phyloP scores from a whole-genome alignment of 2,113 vertebrate species.

The Antigone vipio region DNA sequence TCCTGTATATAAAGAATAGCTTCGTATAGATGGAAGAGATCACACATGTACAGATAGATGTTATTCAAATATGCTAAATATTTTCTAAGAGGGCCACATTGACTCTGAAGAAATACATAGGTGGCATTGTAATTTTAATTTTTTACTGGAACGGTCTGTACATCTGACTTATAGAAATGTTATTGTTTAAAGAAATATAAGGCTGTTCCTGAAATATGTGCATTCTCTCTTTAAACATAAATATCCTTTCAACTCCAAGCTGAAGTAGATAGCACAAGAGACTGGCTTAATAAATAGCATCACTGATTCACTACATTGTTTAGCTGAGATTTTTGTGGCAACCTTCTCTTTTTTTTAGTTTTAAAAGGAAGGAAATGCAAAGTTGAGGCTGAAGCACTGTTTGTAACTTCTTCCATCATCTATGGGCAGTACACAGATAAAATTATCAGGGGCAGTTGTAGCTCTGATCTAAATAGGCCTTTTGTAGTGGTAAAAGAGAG shows the following conservation, averaged over 20 bases:
- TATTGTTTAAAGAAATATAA: conserved; percentile 18
- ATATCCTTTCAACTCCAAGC: background rate
- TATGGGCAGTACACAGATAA: background rate
- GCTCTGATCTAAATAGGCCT: background rate
- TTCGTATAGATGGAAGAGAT: background rate
- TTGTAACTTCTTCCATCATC: background rate
- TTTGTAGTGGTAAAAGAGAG: background rate
- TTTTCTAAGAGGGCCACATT: rapidly evolving
- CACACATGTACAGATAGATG: background rate
- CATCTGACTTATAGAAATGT: background rate
- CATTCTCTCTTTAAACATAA: background rate
- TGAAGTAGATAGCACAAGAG: background rate
- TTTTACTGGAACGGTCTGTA: background rate
- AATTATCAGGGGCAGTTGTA: background rate
- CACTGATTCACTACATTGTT: background rate
- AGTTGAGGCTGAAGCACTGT: background rate
- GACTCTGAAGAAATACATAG: background rate
- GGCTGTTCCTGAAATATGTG: conserved; percentile 12
- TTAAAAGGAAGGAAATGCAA: background rate
- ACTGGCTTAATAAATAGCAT: conserved; percentile 22
- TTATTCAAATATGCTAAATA: background rate
- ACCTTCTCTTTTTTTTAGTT: conserved; percentile 3
- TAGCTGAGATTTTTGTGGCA: conserved; percentile 27
- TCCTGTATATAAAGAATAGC: background rate
- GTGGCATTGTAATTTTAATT: background rate